A percentile compares a stretch with the other conserved stretches of the same genome.
Evolutionary conservation across 2,797 vertebrate genomes (phyloP).

Genomic region (Phrynocephalus forsythii): DNA sequence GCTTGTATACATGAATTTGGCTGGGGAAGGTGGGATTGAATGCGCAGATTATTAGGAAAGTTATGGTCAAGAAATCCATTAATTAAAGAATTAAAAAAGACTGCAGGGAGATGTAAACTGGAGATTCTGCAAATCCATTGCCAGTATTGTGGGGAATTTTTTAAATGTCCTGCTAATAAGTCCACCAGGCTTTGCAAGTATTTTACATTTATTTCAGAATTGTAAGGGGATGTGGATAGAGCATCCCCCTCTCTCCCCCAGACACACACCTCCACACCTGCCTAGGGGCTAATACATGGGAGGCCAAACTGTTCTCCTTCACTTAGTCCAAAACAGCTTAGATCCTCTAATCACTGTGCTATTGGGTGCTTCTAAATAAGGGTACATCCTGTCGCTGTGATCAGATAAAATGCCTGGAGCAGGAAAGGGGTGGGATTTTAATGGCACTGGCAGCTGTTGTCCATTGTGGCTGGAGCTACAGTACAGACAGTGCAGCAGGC

Average conservation of each 20-base stretch:
- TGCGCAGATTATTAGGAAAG: background rate
- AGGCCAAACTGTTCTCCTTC: background rate
- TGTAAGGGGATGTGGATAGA: background rate
- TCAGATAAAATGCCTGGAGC: background rate
- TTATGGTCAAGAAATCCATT: constrained; percentile 25
- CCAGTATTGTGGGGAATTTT: background rate
- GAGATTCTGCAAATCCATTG: background rate
- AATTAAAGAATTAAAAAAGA: background rate
- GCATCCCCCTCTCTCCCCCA: background rate
- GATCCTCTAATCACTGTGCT: background rate
- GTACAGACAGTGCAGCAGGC: too few species aligned
- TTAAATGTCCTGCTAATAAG: background rate
- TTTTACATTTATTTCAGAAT: background rate
- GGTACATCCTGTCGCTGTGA: background rate
- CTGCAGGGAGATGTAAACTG: constrained; percentile 3
- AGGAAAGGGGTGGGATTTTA: background rate
- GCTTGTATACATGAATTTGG: constrained; percentile 29
- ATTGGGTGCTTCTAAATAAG: background rate
- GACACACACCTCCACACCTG: too few species aligned
- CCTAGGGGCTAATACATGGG: too few species aligned
- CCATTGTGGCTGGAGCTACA: too few species aligned
- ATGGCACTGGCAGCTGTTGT: too few species aligned
- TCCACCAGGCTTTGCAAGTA: background rate
- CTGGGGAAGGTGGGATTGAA: background rate
- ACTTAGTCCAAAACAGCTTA: background rate